Percentiles rank a stretch among this genome's conserved stretches.
phyloP scores from a whole-genome alignment of 2,113 vertebrate genomes.

The Emydocephalus ijimae region DNA sequence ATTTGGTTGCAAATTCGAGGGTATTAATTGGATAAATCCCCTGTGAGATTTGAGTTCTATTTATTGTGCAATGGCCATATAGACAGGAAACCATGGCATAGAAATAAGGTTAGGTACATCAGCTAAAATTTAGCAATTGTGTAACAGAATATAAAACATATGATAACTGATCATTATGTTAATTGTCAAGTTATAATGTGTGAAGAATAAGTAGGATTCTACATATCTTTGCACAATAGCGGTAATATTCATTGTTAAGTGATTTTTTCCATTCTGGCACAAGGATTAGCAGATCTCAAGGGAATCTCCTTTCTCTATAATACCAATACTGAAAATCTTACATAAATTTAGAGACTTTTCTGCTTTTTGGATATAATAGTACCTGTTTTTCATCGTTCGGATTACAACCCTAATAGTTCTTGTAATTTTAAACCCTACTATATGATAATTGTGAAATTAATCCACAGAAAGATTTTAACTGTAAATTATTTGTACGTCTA shows the following conservation, averaged over 20 bases:
- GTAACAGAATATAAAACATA: neutral
- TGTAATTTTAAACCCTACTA: neutral
- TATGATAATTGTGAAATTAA: neutral
- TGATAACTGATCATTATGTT: neutral
- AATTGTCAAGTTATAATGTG: neutral
- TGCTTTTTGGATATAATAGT: neutral
- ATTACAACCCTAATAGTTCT: neutral
- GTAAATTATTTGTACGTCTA: neutral
- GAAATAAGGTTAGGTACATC: neutral
- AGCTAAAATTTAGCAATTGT: neutral
- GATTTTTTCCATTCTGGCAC: neutral
- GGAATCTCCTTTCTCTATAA: too few relatives aligned
- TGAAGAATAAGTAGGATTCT: neutral
- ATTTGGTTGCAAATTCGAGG: neutral
- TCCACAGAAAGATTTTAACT: neutral
- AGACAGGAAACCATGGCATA: neutral
- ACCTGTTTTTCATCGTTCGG: neutral
- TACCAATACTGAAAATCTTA: neutral
- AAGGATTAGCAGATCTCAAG: neutral
- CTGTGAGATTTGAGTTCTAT: conserved; percentile 7
- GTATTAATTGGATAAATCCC: conserved; percentile 7
- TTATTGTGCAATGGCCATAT: neutral
- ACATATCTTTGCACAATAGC: neutral
- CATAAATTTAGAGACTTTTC: neutral
- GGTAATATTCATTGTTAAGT: neutral